Evolutionary conservation across 2,113 vertebrate species (phyloP), one percentile per base, ranked within the genome.

Genomic region (Electrona antarctica): DNA sequence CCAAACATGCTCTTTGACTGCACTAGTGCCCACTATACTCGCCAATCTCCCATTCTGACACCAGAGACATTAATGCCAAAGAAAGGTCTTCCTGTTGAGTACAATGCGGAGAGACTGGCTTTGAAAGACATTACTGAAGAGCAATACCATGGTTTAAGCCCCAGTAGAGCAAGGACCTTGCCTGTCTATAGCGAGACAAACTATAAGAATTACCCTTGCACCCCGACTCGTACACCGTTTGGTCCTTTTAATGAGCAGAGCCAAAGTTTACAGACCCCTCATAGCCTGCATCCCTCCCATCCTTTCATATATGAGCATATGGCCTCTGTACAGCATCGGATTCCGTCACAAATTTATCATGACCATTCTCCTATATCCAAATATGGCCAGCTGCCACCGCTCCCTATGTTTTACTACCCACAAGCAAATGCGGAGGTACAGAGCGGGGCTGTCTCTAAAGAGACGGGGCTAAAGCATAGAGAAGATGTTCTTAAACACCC

Each of bases 341-440:
- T 82, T 21, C 64, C 74, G 4, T 55, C 72, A 6, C 79, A 92
- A 1, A 75, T 75, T 41, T 95, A 88, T 86, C 90, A 64, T 83
- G 94, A 95, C 29, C 70, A 74, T 14, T 79, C 92, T 51, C 80
- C 89, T 0, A 4, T 89, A 1, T 83, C 52, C 77, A 74, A 88
- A 60, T 96, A 94, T 84, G 88, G 92, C 0, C 90, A 92, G 13
- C 74, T 91, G 13, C 77, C 91, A 12, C 91, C 91, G 46, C 88
- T 92, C 45, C 88, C 89, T 46, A 64, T 85, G 47, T 82, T 93
- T 77, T 91, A 94, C 46, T 95, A 92, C 68, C 75, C 93, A 8
- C 86, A 93, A 69, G 86, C 86, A 68, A 87, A 89, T 69, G 69
- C 77, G 21, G 91, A 93, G 69, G 83, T 88, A 6, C 91, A 95